phyloP scores from a whole-genome alignment of 2,888 invertebrate species.

The Ceratothoa steindachneri region DNA sequence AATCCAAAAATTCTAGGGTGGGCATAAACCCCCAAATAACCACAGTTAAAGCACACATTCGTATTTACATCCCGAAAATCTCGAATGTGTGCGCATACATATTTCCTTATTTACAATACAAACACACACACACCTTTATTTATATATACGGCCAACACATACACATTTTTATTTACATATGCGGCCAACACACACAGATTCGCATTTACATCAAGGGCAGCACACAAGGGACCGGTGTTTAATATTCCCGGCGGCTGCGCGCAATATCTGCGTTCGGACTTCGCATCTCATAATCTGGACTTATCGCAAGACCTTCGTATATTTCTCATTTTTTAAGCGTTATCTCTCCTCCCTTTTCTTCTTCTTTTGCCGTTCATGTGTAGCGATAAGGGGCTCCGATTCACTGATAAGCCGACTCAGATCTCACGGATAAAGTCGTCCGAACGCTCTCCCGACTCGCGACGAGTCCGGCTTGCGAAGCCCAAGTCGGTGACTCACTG shows the following conservation, averaged over 20 bases:
- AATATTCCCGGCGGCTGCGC: not conserved
- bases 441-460: not conserved
- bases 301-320: not conserved
- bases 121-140: not conserved
- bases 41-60: too few relatives aligned
- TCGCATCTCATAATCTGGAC: conserved; percentile 4
- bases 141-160: not conserved
- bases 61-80: too few relatives aligned
- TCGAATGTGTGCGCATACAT: too few relatives aligned
- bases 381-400: not conserved
- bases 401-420: not conserved
- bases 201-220: too few relatives aligned
- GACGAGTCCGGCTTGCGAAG: not conserved
- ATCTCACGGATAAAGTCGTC: not conserved
- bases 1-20: too few relatives aligned
- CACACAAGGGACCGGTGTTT: not conserved
- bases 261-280: not conserved
- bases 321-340: conserved; percentile 10
- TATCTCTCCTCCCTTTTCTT: conserved; percentile 8
- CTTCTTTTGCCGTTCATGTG: conserved; percentile 8
- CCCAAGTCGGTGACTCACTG: not conserved
- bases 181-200: not conserved
- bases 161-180: not conserved
- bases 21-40: too few relatives aligned
- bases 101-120: not conserved